Percentiles rank a stretch among this genome's conserved stretches.
Evolutionary conservation across 1,140 invertebrate genomes (phyloP).

Genomic region (Babylonia areolata): DNA sequence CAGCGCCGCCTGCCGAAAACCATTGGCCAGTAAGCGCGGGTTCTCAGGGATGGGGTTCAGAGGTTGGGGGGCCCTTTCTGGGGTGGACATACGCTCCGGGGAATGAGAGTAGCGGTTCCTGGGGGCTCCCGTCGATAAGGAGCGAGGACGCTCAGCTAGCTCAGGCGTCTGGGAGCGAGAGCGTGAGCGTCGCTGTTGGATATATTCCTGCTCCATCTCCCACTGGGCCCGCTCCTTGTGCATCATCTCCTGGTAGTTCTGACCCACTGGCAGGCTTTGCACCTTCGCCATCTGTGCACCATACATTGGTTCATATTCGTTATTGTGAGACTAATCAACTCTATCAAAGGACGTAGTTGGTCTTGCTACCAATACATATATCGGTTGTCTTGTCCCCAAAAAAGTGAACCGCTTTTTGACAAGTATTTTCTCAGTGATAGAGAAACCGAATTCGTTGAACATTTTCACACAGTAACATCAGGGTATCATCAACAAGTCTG

Average conservation of each 20-base stretch:
- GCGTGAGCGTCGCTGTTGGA: background rate
- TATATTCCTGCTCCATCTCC: slow-evolving; percentile 48
- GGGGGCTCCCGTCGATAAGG: slow-evolving; percentile 37
- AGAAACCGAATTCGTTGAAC: too few species aligned
- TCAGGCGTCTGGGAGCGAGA: slow-evolving; percentile 62
- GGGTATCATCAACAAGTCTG: too few species aligned
- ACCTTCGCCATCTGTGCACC: slow-evolving; percentile 54
- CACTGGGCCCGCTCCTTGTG: slow-evolving; percentile 52
- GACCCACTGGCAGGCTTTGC: slow-evolving; percentile 57
- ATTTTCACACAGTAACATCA: too few species aligned
- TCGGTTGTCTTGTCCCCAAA: too few species aligned
- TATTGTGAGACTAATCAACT: too few species aligned
- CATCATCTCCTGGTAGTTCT: slow-evolving; percentile 51
- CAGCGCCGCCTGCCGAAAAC: slow-evolving; percentile 43
- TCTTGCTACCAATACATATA: too few species aligned
- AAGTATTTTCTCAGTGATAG: too few species aligned
- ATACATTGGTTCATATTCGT: too few species aligned
- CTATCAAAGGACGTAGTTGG: too few species aligned
- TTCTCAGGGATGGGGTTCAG: slow-evolving; percentile 70
- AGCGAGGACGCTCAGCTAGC: slow-evolving; percentile 49
- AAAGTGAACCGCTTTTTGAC: too few species aligned
- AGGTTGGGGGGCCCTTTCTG: slow-evolving; percentile 40
- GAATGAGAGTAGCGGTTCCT: slow-evolving; percentile 48
- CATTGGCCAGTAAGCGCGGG: slow-evolving; percentile 58
- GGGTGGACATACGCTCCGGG: slow-evolving; percentile 59